These are phyloP conservation scores for Pachyseris speciosa DNA, from an alignment of 64 coral and sea anemone species.

Conservation along the genomic window DNA sequence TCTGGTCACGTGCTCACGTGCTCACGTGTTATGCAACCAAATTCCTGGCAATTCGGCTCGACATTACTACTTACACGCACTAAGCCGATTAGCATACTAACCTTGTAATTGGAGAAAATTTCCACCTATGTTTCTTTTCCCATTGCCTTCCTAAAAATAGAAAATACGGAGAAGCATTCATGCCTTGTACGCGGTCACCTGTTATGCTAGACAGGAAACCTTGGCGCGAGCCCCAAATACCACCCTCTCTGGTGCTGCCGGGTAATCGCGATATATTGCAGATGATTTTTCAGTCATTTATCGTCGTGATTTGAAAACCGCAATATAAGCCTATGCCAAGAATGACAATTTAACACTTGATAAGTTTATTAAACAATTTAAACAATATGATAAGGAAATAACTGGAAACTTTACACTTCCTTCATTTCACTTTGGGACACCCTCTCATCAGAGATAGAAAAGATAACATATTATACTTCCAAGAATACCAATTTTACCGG, in stretches of 20 bases:
- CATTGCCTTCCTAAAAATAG: too few relatives aligned
- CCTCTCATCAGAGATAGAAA: too few relatives aligned
- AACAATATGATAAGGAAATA: neutral
- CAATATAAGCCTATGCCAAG: neutral
- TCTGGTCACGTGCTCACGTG: neutral
- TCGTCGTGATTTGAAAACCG: neutral
- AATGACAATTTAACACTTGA: neutral
- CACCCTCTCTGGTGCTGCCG: too few relatives aligned
- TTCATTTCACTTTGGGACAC: neutral
- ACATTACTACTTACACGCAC: too few relatives aligned
- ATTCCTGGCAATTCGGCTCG: neutral
- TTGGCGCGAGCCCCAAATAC: too few relatives aligned
- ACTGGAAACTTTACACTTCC: neutral
- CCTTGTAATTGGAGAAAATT: neutral
- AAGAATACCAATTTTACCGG: too few relatives aligned
- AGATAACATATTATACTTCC: neutral
- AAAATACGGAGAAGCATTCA: too few relatives aligned
- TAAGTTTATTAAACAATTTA: neutral
- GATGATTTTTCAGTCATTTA: neutral
- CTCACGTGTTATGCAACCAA: neutral
- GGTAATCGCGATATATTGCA: neutral
- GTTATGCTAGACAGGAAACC: too few relatives aligned
- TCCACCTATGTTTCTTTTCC: too few relatives aligned
- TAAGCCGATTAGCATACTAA: neutral
- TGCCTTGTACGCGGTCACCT: too few relatives aligned